Conservation (phyloP, 2,113 vertebrate species). For the Carassius carassius region DNA sequence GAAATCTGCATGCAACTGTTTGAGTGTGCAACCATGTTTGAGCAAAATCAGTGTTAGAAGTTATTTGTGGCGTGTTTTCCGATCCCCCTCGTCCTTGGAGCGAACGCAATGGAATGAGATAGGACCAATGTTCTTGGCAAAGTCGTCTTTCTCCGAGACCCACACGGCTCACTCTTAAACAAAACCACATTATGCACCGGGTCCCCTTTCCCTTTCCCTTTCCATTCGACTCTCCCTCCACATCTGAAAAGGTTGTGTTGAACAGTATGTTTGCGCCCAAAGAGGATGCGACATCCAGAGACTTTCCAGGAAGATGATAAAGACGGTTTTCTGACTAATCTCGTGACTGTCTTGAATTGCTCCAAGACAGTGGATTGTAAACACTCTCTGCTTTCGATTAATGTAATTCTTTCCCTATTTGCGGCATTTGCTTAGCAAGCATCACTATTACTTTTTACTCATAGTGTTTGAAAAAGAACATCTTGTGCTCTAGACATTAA, state of each 20-base stretch:
- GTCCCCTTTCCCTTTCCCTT: constrained; percentile 54
- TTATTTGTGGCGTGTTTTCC: constrained; percentile 44
- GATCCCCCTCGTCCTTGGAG: constrained; percentile 33
- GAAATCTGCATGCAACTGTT: background rate
- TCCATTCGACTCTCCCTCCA: constrained; percentile 20
- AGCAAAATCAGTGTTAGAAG: background rate
- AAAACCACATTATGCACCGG: constrained; percentile 71
- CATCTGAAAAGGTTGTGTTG: constrained; percentile 25
- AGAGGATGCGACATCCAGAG: constrained; percentile 17
- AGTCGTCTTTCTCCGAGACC: constrained; percentile 48
- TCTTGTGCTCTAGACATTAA: background rate
- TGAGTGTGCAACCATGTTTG: no score
- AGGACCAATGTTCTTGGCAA: constrained; percentile 43
- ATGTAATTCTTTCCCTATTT: background rate
- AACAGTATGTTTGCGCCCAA: constrained; percentile 22
- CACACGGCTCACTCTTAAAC: constrained; percentile 60
- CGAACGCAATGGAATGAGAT: constrained; percentile 39
- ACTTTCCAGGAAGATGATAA: background rate
- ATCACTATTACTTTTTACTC: background rate
- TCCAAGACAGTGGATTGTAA: no score
- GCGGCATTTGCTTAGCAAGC: background rate
- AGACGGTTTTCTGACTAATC: background rate
- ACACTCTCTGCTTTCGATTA: constrained; percentile 1
- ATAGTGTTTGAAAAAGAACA: background rate
- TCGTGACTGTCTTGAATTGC: background rate